Evolutionary conservation across 2,888 invertebrate species (phyloP).

Genomic region (Chouioia cunea): DNA sequence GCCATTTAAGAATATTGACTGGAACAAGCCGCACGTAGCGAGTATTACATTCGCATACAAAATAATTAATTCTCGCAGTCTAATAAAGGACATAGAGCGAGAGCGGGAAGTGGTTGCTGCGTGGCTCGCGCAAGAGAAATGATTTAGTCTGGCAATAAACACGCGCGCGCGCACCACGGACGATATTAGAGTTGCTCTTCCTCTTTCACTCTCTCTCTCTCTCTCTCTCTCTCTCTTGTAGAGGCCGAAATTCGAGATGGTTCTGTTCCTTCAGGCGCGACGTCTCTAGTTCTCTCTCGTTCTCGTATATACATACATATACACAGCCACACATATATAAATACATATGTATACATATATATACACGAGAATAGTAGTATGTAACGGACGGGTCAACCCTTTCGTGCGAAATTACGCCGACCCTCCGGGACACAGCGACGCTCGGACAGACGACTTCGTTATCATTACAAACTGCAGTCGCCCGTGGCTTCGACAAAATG

Average conservation of each 20-base stretch:
- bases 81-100: slow-evolving; percentile 31
- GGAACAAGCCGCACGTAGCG: neutral
- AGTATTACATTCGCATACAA: slow-evolving; percentile 7
- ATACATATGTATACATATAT: too few species aligned
- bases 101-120: slow-evolving; percentile 26
- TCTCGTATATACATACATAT: neutral
- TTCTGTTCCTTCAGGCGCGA: slow-evolving; percentile 45
- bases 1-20: too few species aligned
- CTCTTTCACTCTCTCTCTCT: too few species aligned
- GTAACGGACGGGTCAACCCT: slow-evolving; percentile 54
- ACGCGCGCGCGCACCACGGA: neutral
- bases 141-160: slow-evolving; percentile 38
- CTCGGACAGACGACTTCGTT: slow-evolving; percentile 48
- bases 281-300: slow-evolving; percentile 12
- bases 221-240: too few species aligned
- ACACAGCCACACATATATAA: too few species aligned
- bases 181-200: slow-evolving; percentile 37
- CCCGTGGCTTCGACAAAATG: slow-evolving; percentile 46
- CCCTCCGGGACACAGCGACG: slow-evolving; percentile 50
- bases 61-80: slow-evolving; percentile 37
- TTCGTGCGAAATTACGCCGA: slow-evolving; percentile 59
- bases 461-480: slow-evolving; percentile 47
- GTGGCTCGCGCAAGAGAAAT: slow-evolving; percentile 32
- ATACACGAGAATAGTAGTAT: too few species aligned
- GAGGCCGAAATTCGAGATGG: slow-evolving; percentile 45